A percentile compares a stretch with the other conserved stretches of the same genome.
These are phyloP conservation scores for Cherax destructor DNA, from an alignment of 1,140 invertebrate species.

Conservation along the genomic window DNA sequence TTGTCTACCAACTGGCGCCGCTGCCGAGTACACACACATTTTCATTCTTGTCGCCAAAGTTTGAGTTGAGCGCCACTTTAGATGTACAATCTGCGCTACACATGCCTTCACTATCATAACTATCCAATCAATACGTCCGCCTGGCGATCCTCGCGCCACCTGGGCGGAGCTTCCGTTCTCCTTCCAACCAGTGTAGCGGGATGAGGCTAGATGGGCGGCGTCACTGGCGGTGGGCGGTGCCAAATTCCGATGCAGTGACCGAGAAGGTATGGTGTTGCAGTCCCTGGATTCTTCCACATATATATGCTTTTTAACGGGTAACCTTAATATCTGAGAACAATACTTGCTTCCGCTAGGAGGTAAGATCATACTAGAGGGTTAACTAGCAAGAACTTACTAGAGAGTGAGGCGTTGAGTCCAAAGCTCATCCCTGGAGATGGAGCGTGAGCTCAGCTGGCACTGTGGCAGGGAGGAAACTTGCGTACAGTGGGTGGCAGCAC, in stretches of 20 bases:
- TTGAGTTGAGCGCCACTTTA: slow-evolving; percentile 62
- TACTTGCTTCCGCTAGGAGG: too few species aligned
- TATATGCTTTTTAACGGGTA: too few species aligned
- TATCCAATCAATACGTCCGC: slow-evolving; percentile 67
- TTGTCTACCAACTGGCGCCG: slow-evolving; percentile 71
- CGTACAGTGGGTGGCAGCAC: slow-evolving; percentile 27
- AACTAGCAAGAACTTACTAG: too few species aligned
- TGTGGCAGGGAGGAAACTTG: not conserved
- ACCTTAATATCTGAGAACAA: too few species aligned
- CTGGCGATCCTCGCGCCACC: slow-evolving; percentile 17
- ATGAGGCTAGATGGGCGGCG: slow-evolving; percentile 27
- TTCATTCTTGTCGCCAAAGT: slow-evolving; percentile 72
- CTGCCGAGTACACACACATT: slow-evolving; percentile 71
- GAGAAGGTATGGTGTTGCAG: too few species aligned
- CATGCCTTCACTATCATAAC: slow-evolving; percentile 64
- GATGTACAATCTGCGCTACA: slow-evolving; percentile 64
- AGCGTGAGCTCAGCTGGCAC: not conserved
- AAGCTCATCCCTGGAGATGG: too few species aligned
- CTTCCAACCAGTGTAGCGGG: not conserved
- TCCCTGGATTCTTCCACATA: too few species aligned
- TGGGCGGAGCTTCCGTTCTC: not conserved
- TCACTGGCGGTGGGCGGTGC: not conserved
- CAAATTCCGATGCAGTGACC: slow-evolving; percentile 45
- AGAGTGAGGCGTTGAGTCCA: too few species aligned
- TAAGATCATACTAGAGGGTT: too few species aligned